These are phyloP conservation scores for Choristoneura rosaceana DNA, from an alignment of 2,888 invertebrate genomes.

Conservation along the genomic window DNA sequence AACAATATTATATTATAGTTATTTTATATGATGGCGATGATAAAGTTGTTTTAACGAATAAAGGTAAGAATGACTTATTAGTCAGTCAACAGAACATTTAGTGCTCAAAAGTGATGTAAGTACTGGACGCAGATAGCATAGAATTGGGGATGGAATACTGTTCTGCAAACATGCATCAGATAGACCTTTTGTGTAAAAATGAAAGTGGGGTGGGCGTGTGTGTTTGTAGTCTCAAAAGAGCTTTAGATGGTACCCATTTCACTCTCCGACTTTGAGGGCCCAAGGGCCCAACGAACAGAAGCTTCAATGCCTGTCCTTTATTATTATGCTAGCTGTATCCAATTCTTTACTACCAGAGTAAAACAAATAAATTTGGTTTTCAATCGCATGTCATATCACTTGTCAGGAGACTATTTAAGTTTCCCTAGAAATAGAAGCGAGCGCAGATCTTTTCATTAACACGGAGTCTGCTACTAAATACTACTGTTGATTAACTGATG, in stretches of 20 bases:
- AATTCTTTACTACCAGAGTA: conserved; percentile 3
- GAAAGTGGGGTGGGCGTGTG: neutral
- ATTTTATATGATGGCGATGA: conserved; percentile 25
- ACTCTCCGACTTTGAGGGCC: neutral
- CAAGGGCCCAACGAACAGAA: neutral
- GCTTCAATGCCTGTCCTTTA: neutral
- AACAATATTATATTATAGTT: conserved; percentile 13
- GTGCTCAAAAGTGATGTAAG: conserved; percentile 22
- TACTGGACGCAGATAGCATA: conserved; percentile 15
- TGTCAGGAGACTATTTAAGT: neutral
- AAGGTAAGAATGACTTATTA: conserved; percentile 11
- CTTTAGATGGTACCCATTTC: neutral
- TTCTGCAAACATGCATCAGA: neutral
- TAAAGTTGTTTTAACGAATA: conserved; percentile 11
- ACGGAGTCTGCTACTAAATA: conserved; percentile 8
- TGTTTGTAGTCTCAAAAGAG: neutral
- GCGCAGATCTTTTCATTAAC: neutral
- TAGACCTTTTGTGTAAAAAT: neutral
- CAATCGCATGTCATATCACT: conserved; percentile 2
- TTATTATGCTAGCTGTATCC: neutral
- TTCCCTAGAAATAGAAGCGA: neutral
- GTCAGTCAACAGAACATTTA: conserved; percentile 15
- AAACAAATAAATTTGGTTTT: neutral
- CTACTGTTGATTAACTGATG: conserved; percentile 5
- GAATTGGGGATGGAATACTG: conserved; percentile 7